Percentiles rank a stretch among this genome's conserved stretches.
These are phyloP conservation scores for Tiliacea citrago DNA, from an alignment of 2,888 invertebrate genomes.

Conservation along the genomic window DNA sequence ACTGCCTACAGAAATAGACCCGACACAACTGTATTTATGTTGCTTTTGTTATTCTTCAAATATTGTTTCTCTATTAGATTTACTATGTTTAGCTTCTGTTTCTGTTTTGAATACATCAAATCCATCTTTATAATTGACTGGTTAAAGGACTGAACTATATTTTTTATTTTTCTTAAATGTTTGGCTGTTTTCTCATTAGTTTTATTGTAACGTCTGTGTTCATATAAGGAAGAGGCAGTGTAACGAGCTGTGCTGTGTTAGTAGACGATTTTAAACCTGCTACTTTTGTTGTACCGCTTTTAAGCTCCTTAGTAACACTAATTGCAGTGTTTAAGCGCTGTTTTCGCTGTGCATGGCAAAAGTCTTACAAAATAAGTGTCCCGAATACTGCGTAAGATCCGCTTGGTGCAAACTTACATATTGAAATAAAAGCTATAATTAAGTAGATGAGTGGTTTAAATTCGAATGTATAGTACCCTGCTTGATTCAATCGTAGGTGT, in stretches of 20 bases:
- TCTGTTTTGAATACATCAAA: neutral
- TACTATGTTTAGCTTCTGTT: neutral
- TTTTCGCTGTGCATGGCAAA: slow-evolving; percentile 35
- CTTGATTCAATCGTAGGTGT: slow-evolving; percentile 4
- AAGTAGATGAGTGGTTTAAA: neutral
- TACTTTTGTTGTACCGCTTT: slow-evolving; percentile 37
- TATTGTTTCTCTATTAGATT: slow-evolving; percentile 20
- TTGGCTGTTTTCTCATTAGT: neutral
- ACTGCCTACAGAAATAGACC: slow-evolving; percentile 52
- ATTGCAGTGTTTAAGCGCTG: slow-evolving; percentile 43
- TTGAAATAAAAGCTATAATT: neutral
- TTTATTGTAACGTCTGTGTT: neutral
- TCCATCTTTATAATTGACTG: neutral
- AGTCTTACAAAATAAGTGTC: slow-evolving; percentile 27
- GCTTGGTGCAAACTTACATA: neutral
- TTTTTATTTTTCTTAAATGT: neutral
- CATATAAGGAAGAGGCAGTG: slow-evolving; percentile 7
- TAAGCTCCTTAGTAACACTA: slow-evolving; percentile 48
- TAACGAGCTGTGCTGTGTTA: slow-evolving; percentile 16
- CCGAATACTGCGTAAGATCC: slow-evolving; percentile 1
- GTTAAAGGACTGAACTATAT: neutral
- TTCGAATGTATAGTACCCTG: neutral
- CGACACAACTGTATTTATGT: slow-evolving; percentile 36
- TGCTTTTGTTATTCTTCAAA: slow-evolving; percentile 28
- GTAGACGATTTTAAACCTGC: slow-evolving; percentile 28